Evolutionary conservation across 2,113 vertebrate species (phyloP).

Genomic region (Eublepharis macularius): DNA sequence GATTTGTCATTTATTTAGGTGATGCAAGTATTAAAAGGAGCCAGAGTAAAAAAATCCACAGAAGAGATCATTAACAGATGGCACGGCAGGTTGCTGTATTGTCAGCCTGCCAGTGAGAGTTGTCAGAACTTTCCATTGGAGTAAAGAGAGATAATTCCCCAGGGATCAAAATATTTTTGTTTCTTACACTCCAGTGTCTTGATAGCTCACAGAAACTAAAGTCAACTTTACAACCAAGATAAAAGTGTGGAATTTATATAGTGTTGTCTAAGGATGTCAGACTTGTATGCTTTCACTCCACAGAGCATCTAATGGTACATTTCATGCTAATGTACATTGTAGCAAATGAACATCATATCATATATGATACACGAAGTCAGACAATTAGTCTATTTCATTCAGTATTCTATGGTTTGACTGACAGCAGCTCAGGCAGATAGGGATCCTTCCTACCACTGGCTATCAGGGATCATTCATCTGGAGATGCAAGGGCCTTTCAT

Average conservation of each 20-base stretch:
- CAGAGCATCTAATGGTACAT: not conserved
- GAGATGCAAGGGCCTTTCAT: too few species aligned
- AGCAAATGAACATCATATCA: not conserved
- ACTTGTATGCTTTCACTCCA: not conserved
- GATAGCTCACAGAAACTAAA: not conserved
- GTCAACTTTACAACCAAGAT: not conserved
- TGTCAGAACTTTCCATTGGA: not conserved
- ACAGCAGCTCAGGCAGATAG: too few species aligned
- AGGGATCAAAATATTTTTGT: slow-evolving; percentile 49
- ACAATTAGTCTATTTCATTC: too few species aligned
- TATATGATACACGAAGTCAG: too few species aligned
- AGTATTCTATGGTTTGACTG: too few species aligned
- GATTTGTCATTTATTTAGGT: slow-evolving; percentile 35
- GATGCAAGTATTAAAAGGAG: slow-evolving; percentile 37
- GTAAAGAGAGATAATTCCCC: slow-evolving; percentile 13
- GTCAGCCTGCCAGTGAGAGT: slow-evolving; percentile 28
- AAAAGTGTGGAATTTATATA: slow-evolving; percentile 6
- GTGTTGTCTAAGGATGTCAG: not conserved
- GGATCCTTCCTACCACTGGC: too few species aligned
- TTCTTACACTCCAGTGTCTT: slow-evolving; percentile 19
- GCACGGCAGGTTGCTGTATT: slow-evolving; percentile 11
- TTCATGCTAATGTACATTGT: not conserved
- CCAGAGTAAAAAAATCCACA: slow-evolving; percentile 13
- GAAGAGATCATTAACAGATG: slow-evolving; percentile 43
- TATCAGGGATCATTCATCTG: too few species aligned